These are phyloP conservation scores for Zingel zingel DNA, from an alignment of 2,113 vertebrate genomes.

Conservation along the genomic window DNA sequence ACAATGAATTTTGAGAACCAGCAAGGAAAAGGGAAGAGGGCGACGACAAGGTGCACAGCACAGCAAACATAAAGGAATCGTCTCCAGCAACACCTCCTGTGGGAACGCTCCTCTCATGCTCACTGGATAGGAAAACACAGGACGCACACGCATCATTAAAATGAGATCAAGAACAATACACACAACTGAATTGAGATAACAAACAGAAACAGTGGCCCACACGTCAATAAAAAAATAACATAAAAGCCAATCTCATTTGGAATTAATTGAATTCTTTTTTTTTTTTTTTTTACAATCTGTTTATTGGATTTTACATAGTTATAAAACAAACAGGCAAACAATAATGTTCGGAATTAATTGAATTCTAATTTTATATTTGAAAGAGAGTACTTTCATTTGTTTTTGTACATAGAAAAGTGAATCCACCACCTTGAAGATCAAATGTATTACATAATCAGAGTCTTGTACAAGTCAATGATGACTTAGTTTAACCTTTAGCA, in stretches of 20 bases:
- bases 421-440: not conserved
- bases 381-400: not conserved
- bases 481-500: not conserved
- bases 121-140: slow-evolving; percentile 59
- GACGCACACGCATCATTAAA: slow-evolving; percentile 55
- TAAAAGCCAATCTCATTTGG: not conserved
- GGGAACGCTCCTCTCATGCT: slow-evolving; percentile 66
- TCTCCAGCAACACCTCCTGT: slow-evolving; percentile 54
- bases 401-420: not conserved
- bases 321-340: too few species aligned
- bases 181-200: slow-evolving; percentile 19
- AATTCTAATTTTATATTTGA: slow-evolving; percentile 5
- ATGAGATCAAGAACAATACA: slow-evolving; percentile 40
- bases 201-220: slow-evolving; percentile 3
- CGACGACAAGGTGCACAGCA: slow-evolving; percentile 10
- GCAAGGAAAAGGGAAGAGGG: not conserved
- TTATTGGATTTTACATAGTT: too few species aligned
- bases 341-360: not conserved
- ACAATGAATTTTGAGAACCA: not conserved
- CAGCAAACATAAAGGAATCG: slow-evolving; percentile 21
- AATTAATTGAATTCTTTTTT: not conserved
- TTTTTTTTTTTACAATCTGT: too few species aligned
- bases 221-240: not conserved
- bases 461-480: slow-evolving; percentile 1
- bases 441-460: not conserved